phyloP scores from a whole-genome alignment of 2,888 invertebrate genomes.

The Cryptocheilus praepositus region DNA sequence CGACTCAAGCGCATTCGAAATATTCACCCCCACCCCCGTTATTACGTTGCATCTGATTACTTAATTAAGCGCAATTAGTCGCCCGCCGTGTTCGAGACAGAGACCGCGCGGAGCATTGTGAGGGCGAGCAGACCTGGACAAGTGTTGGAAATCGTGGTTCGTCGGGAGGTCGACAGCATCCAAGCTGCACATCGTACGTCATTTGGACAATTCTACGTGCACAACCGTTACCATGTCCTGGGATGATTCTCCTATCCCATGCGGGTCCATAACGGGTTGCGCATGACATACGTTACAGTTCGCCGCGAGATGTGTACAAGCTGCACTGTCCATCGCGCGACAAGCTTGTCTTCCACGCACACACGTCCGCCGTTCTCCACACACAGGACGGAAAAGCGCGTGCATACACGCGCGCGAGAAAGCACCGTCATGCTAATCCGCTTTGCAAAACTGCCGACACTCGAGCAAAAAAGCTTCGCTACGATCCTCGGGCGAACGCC shows the following conservation, averaged over 20 bases:
- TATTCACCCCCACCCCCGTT: no score
- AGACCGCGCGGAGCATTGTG: no score
- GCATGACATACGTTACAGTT: constrained; percentile 35
- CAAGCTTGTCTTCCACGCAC: constrained; percentile 13
- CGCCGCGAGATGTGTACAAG: constrained; percentile 27
- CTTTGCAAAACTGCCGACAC: no score
- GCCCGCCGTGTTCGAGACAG: no score
- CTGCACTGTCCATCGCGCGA: constrained; percentile 27
- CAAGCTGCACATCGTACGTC: constrained; percentile 24
- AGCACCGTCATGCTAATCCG: not conserved
- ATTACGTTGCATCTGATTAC: no score
- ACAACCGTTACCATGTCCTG: constrained; percentile 19
- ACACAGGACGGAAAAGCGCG: not conserved
- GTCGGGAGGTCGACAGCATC: no score
- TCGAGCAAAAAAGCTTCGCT: not conserved
- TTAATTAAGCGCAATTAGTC: no score
- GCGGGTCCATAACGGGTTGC: constrained; percentile 27
- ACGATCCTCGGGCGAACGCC: not conserved
- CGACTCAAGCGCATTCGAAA: no score
- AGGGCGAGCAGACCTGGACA: no score
- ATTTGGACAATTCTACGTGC: constrained; percentile 41
- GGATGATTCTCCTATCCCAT: constrained; percentile 22
- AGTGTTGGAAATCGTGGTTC: no score
- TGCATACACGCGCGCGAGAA: not conserved
- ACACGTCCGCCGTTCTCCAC: not conserved